A percentile compares a stretch with the other conserved stretches of the same genome.
phyloP scores from a whole-genome alignment of 2,888 invertebrate genomes.

The Cyrtodaria siliqua region DNA sequence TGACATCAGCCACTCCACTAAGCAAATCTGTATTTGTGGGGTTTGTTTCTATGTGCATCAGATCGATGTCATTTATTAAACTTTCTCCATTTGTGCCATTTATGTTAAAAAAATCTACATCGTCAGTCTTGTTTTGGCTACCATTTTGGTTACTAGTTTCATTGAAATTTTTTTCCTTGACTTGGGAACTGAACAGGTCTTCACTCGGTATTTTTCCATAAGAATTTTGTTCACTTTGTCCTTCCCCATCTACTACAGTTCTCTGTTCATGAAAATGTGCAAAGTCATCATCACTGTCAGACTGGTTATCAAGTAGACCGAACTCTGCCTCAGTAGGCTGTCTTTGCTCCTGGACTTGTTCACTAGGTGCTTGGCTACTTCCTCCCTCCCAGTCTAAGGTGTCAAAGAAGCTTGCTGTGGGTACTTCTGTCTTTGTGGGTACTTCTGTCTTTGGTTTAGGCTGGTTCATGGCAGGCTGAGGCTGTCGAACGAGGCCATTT shows the following conservation, averaged over 20 bases:
- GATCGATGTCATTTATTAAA: constrained; percentile 64
- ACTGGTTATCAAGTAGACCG: constrained; percentile 68
- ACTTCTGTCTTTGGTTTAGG: constrained; percentile 38
- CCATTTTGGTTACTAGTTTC: constrained; percentile 33
- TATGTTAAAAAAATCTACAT: constrained; percentile 77
- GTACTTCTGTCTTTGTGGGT: constrained; percentile 43
- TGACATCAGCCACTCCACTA: constrained; percentile 52
- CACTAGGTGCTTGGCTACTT: constrained; percentile 16
- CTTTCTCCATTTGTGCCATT: constrained; percentile 44
- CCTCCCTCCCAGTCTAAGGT: constrained; percentile 63
- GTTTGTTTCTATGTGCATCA: constrained; percentile 70
- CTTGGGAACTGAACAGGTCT: background rate
- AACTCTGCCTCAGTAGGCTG: constrained; percentile 60
- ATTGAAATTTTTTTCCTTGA: background rate
- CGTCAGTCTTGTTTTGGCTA: constrained; percentile 18
- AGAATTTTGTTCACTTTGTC: background rate
- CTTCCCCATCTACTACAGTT: background rate
- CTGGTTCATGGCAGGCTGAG: constrained; percentile 24
- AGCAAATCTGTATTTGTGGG: constrained; percentile 79
- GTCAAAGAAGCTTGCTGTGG: constrained; percentile 62
- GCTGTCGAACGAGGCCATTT: constrained; percentile 63
- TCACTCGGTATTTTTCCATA: background rate
- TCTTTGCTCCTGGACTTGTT: constrained; percentile 15
- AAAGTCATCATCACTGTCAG: constrained; percentile 79
- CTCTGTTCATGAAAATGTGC: constrained; percentile 67